Evolutionary conservation across 2,888 invertebrate genomes (phyloP), one percentile per base, ranked within the genome.

Genomic region (Nebria brevicollis): DNA sequence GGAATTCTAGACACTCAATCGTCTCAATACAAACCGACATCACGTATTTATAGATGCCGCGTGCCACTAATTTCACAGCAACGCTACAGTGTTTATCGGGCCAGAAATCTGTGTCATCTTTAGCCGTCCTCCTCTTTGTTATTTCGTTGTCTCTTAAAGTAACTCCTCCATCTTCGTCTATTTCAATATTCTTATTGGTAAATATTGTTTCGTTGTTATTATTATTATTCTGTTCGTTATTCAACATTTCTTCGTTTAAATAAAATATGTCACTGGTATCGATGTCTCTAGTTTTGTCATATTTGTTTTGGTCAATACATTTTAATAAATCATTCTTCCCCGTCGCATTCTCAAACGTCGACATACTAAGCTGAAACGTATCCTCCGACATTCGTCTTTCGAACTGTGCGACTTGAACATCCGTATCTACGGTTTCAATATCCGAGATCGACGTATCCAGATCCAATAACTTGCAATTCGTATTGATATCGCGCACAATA

Each of bases 1-100:
- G 81, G 42, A 81, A 81, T 72, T 81, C 77, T 25, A 81, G 41
- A 20, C 66, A 25, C 66, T 76, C 81, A 25, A 76, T 72, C 13
- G 76, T 81, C 65, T 81, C 81, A 10, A 81, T 42, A 41, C 77
- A 77, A 25, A 75, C 80, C 64, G 75, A 68, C 75, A 70, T 80
- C 5, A 80, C 66, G 54, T 75, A 80, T 75, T 75, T 80, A 25
- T 80, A 80, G 6, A 80, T 54, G 4, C 10, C 26, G n/a, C 70
- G 68, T 8, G 80, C 64, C 7, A 80, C 20, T 70, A 72, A 15
- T 72, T 80, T 80, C 34, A 75, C 34, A 2, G 64, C 70, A 54
- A 65, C 72, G 25, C 41, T 3, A 54, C 54, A 54, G 13, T 54
- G 8, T 54, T 54, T 54, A 54, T 54, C 54, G 2, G 8, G 54